Evolutionary conservation across 2,888 invertebrate species (phyloP).

Genomic region (Ophraella communa): DNA sequence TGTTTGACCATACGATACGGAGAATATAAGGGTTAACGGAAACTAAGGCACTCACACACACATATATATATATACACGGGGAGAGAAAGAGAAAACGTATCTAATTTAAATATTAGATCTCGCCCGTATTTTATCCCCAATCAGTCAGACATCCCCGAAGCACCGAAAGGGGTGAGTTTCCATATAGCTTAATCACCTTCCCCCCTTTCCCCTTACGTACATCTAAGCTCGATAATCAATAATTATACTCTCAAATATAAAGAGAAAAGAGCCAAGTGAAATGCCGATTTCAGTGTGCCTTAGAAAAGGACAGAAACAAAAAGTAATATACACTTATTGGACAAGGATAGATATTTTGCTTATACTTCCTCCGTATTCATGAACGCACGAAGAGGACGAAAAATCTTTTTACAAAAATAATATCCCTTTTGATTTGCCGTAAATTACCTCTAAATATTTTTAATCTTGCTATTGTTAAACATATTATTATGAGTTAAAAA

Average conservation of each 20-base stretch:
- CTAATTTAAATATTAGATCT: conserved; percentile 61
- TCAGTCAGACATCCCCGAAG: conserved; percentile 56
- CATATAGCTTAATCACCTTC: conserved; percentile 67
- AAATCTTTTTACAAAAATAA: not conserved
- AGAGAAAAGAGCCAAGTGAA: conserved; percentile 60
- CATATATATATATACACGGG: conserved; percentile 23
- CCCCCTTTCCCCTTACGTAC: conserved; percentile 56
- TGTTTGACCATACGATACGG: conserved; percentile 31
- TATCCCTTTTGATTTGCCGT: too few relatives aligned
- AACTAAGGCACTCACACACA: conserved; percentile 35
- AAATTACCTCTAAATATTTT: too few relatives aligned
- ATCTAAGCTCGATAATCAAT: conserved; percentile 66
- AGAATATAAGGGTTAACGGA: conserved; percentile 33
- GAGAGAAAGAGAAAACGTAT: conserved; percentile 43
- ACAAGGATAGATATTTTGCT: conserved; percentile 18
- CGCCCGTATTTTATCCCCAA: conserved; percentile 60
- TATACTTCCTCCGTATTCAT: conserved; percentile 24
- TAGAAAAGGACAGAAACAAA: conserved; percentile 49
- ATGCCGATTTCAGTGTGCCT: conserved; percentile 54
- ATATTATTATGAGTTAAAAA: too few relatives aligned
- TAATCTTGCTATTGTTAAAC: too few relatives aligned
- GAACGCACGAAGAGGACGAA: not conserved
- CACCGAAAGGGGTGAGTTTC: conserved; percentile 63
- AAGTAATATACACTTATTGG: not conserved
- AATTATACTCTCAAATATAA: conserved; percentile 69